Percentiles rank a stretch among this genome's conserved stretches.
phyloP scores from a whole-genome alignment of 2,888 invertebrate genomes.

The Chrysolina americana region DNA sequence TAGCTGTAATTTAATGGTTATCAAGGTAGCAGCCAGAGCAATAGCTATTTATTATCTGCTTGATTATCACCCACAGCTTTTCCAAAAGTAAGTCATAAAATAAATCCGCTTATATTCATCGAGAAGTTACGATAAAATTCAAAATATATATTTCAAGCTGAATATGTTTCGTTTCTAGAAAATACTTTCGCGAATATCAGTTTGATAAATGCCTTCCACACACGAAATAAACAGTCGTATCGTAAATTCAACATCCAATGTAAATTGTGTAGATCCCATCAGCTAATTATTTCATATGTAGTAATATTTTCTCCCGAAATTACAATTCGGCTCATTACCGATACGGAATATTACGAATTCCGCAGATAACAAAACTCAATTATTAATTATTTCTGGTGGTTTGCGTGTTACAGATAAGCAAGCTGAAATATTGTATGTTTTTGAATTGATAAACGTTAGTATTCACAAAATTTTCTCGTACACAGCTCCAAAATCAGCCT shows the following conservation, averaged over 20 bases:
- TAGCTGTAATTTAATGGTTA: too few species aligned
- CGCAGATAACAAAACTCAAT: neutral
- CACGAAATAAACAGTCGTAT: neutral
- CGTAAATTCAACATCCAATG: neutral
- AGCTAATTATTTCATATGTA: neutral
- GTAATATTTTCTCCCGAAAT: conserved; percentile 8
- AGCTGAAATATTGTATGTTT: too few species aligned
- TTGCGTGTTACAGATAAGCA: neutral
- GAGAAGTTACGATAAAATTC: too few species aligned
- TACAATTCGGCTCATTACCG: neutral
- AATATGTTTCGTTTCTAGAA: neutral
- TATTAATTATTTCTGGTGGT: neutral
- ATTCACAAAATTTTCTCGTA: too few species aligned
- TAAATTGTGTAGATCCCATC: neutral
- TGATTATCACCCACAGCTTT: too few species aligned
- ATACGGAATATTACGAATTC: neutral
- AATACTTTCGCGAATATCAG: neutral
- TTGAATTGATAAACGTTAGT: too few species aligned
- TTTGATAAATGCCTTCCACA: neutral
- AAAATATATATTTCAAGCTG: too few species aligned
- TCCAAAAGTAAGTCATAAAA: too few species aligned
- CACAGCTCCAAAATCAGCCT: too few species aligned
- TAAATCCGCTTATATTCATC: too few species aligned
- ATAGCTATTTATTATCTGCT: too few species aligned
- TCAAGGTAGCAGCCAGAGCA: too few species aligned